phyloP scores from a whole-genome alignment of 2,113 vertebrate species.

The Drymodes brunneopygia region DNA sequence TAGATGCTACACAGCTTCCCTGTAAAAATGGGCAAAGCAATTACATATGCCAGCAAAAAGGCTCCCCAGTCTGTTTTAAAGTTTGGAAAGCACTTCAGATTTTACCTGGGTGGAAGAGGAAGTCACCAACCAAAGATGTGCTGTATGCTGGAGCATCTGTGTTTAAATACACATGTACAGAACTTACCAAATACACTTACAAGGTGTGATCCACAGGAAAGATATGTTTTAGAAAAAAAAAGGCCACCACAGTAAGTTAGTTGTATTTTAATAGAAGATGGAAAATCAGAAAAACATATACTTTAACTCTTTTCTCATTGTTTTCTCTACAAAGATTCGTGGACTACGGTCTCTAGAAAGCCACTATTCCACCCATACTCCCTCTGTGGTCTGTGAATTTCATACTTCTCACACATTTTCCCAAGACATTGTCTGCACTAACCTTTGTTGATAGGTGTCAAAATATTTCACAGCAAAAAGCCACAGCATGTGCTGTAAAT shows the following conservation, averaged over 20 bases:
- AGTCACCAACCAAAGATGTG: neutral
- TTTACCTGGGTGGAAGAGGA: neutral
- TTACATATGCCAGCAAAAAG: neutral
- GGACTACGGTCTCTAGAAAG: neutral
- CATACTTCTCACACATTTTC: neutral
- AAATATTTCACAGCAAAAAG: slow-evolving; percentile 38
- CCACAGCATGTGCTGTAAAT: neutral
- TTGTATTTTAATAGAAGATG: neutral
- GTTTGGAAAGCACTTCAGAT: neutral
- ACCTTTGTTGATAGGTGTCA: slow-evolving; percentile 45
- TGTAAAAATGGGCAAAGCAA: neutral
- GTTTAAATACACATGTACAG: neutral
- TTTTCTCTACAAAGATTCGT: neutral
- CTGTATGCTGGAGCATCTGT: neutral
- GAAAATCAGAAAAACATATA: neutral
- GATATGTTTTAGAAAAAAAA: neutral
- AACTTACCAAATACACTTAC: neutral
- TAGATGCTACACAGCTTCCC: neutral
- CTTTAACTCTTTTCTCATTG: neutral
- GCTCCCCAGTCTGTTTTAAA: neutral
- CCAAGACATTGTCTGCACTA: slow-evolving; percentile 15
- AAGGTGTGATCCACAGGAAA: neutral
- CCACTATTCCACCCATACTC: neutral
- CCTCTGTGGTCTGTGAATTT: neutral
- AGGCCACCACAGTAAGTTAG: neutral